Evolutionary conservation across 53 echinoderm and acorn worm species (phyloP), one percentile per base, ranked within the genome.

Genomic region (Pentamera pediparva): DNA sequence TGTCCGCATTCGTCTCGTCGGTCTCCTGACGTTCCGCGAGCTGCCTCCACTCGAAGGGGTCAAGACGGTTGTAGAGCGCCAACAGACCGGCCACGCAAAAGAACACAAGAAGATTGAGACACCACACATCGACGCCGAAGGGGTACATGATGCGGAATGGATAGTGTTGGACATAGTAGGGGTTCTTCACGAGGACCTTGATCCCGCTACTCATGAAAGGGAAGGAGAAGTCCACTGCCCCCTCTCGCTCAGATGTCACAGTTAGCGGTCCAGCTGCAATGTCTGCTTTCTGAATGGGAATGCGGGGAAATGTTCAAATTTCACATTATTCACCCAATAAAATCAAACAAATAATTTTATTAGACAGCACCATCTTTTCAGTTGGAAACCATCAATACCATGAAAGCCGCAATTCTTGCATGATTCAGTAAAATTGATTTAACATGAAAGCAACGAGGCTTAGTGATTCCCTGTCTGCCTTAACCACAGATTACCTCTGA

Each of bases 241-340:
- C 30, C 10, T 89, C 71, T 59, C 92, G 89, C 58, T 85, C 85
- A 0, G 65, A 48, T 1, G 89, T 89, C 15, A 92, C 89, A 18
- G 92, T 89, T 59, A 92, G 53, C 6, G 92, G 92, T 11, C 88
- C 92, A 8, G 89, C 92, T 36, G 92, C 92, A 48, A 92, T 89
- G 34, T 92, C 92, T 27, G 86, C 92, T 82, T 89, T 88, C 92
- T 92, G 92, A 61, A 56, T 10, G 31, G 18, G 31, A 19, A 48
- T 37, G 43, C 8, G 73, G 13, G 9, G 22, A 75, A 81, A 33
- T n/a, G n/a, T n/a, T n/a, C n/a, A n/a, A 79, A 35, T 70, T n/a
- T 19, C 32, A 2, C n/a, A n/a, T n/a, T n/a, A n/a, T n/a, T n/a
- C n/a, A n/a, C n/a, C n/a, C n/a, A n/a, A n/a, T n/a, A n/a, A n/a